Evolutionary conservation across 2,888 invertebrate genomes (phyloP), one percentile per base, ranked within the genome.

Genomic region (Gasteruption jaculator): DNA sequence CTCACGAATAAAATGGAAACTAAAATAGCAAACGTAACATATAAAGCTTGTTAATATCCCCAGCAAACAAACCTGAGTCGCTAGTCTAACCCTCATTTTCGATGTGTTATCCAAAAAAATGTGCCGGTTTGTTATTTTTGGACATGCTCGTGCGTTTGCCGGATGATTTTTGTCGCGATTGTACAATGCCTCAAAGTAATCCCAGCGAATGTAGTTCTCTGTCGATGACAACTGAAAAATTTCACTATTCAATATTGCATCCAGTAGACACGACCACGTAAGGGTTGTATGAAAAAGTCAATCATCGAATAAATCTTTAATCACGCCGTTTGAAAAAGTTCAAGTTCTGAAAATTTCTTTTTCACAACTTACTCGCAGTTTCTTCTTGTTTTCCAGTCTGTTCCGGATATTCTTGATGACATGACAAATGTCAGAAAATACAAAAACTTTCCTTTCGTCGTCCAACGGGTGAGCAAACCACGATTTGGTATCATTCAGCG

Each of bases 391-490:
- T 6, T 41, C 43, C 10, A 51, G 20, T 19, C 56, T 42, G 40
- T 53, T 54, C 31, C 52, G 36, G 4, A 54, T 40, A 31, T 43
- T 46, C 37, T 56, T 55, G 0, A 56, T 42, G 3, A 55, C 29
- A 24, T 56, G 50, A 5, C 48, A 50, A 18, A 46, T 47, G 21
- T 53, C 47, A 7, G 52, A 50, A 29, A 53, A 54, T 12, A 51
- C 26, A 21, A 46, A 51, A 22, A 53, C 16, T 34, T 45, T 43
- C 22, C 50, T 30, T 4, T 21, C 14, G 11, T 45, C 46, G 36
- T 49, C 45, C 16, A 38, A 16, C 18, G 50, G 48, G 36, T 51
- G 52, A 7, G 11, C 6, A 15, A 43, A 46, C 19, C n/a, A 46
- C 48, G 39, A 40, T n/a, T 38, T 41, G 1, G 43, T 24, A 30